Evolutionary conservation across 1,140 invertebrate species (phyloP).

Genomic region (Nasonia giraulti): DNA sequence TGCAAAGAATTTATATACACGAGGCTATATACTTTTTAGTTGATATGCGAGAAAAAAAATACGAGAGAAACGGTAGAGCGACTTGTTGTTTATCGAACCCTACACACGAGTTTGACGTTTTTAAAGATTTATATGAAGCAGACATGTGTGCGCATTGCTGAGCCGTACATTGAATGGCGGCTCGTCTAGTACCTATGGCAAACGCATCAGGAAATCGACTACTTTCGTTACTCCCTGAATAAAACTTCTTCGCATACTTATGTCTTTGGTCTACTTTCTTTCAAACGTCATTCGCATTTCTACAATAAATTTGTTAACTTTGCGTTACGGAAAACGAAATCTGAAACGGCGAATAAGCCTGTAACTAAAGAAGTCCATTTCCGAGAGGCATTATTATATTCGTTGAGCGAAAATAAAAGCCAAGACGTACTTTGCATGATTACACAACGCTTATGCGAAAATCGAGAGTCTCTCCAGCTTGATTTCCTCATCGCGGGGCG

Average conservation of each 20-base stretch:
- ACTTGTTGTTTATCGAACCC: constrained; percentile 49
- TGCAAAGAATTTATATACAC: constrained; percentile 41
- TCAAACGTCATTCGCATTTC: neutral
- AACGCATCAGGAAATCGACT: constrained; percentile 31
- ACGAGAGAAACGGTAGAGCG: constrained; percentile 5
- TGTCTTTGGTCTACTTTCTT: neutral
- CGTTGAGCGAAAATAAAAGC: constrained; percentile 35
- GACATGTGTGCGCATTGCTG: constrained; percentile 22
- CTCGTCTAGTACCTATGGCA: constrained; percentile 28
- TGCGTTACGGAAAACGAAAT: neutral
- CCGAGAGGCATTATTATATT: constrained; percentile 35
- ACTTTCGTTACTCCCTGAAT: constrained; percentile 27
- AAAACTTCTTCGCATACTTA: constrained; percentile 1
- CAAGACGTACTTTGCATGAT: constrained; percentile 32
- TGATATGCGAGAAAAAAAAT: constrained; percentile 29
- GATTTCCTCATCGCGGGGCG: constrained; percentile 37
- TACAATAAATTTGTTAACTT: neutral
- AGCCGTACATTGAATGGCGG: constrained; percentile 19
- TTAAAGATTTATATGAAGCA: constrained; percentile 49
- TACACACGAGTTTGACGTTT: constrained; percentile 38
- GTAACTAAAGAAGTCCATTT: constrained; percentile 30
- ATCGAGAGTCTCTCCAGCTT: constrained; percentile 46
- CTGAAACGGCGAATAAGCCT: constrained; percentile 1
- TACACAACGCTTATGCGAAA: constrained; percentile 38
- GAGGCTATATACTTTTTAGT: constrained; percentile 50